phyloP scores from a whole-genome alignment of 1,140 invertebrate species.

The Stegodyphus dumicola region DNA sequence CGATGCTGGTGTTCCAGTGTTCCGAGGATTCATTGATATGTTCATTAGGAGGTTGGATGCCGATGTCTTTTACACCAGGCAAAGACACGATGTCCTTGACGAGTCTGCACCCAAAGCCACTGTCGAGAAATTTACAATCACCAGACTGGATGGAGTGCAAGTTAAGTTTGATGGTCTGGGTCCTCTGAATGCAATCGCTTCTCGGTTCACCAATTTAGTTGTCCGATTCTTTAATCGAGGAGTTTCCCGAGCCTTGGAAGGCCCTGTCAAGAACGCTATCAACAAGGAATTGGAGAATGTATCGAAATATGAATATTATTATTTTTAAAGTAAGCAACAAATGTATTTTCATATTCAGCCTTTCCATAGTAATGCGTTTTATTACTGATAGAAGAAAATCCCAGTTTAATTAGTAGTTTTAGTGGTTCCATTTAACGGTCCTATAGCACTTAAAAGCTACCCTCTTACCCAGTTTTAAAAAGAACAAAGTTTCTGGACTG shows the following conservation, averaged over 20 bases:
- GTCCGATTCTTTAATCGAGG: conserved; percentile 25
- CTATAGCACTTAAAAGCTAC: no score
- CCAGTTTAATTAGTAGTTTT: no score
- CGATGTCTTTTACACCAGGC: conserved; percentile 22
- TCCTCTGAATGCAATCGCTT: conserved; percentile 4
- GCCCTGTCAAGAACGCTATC: conserved; percentile 22
- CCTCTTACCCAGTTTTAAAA: no score
- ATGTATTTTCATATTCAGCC: no score
- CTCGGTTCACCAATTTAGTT: conserved; percentile 8
- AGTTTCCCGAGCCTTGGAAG: conserved; percentile 20
- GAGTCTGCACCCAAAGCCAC: background rate
- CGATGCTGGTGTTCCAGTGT: conserved; percentile 10
- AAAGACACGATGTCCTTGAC: background rate
- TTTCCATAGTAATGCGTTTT: no score
- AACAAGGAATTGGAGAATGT: conserved; percentile 42
- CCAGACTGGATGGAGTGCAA: conserved; percentile 24
- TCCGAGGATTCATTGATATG: conserved; percentile 26
- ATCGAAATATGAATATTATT: conserved; percentile 44
- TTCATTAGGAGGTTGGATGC: conserved; percentile 5
- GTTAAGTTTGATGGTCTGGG: conserved; percentile 34
- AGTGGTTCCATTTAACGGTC: no score
- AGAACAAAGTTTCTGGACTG: no score
- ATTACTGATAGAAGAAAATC: no score
- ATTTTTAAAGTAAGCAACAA: background rate
- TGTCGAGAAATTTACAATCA: conserved; percentile 32